Conservation (phyloP, 2,797 vertebrate species). For the Microtus agrestis region DNA sequence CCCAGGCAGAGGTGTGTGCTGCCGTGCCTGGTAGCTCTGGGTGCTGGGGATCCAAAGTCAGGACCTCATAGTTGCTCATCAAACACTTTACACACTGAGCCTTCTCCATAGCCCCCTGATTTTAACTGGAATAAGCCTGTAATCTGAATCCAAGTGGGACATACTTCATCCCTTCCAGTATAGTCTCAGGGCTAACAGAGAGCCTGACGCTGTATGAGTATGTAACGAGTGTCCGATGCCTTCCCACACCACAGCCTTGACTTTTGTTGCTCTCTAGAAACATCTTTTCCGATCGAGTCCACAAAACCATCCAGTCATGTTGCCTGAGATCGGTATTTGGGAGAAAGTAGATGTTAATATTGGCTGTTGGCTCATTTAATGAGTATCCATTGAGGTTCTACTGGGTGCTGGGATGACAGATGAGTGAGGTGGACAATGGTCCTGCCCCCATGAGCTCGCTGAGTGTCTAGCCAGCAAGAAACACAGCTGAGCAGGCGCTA, state of each 20-base stretch:
- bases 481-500: neutral
- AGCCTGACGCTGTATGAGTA: neutral
- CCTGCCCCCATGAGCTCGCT: neutral
- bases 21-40: neutral
- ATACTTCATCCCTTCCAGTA: neutral
- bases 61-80: neutral
- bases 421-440: neutral
- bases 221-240: neutral
- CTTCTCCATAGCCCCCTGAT: neutral
- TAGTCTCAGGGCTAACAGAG: neutral
- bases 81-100: neutral
- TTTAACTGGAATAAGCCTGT: neutral
- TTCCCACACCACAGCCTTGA: neutral
- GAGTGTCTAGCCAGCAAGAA: neutral
- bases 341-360: neutral
- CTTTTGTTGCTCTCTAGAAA: neutral
- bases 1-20: neutral
- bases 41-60: too few relatives aligned
- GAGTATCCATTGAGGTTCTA: neutral
- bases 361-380: neutral
- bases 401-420: neutral
- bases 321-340: neutral
- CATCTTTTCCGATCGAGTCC: neutral
- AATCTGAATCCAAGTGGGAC: neutral
- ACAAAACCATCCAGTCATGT: neutral